A percentile compares a stretch with the other conserved stretches of the same genome.
phyloP scores from a whole-genome alignment of 1,140 invertebrate genomes.

The Branchinecta lindahli region DNA sequence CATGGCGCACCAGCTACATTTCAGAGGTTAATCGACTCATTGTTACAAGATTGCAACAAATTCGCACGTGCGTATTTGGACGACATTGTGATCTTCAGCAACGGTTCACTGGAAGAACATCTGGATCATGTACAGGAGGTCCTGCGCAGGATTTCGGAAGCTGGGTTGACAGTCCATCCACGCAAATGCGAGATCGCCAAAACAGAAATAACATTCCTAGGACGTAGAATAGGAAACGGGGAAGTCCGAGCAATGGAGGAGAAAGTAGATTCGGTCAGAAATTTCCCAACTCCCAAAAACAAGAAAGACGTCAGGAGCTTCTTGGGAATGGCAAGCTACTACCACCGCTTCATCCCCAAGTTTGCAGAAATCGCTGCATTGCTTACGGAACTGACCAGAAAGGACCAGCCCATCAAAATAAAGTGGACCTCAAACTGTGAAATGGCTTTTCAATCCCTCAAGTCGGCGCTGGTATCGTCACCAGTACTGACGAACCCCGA shows the following conservation, averaged over 20 bases:
- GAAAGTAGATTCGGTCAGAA: slow-evolving; percentile 23
- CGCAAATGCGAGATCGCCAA: slow-evolving; percentile 22
- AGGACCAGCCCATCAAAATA: slow-evolving; percentile 14
- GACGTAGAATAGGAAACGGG: slow-evolving; percentile 21
- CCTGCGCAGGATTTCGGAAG: slow-evolving; percentile 10
- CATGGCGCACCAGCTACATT: slow-evolving; percentile 20
- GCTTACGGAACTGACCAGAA: slow-evolving; percentile 23
- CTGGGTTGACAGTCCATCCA: slow-evolving; percentile 23
- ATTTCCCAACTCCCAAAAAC: slow-evolving; percentile 26
- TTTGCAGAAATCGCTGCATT: slow-evolving; percentile 26
- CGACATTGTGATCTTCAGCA: slow-evolving; percentile 30
- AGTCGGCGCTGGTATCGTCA: not conserved
- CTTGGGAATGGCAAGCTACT: slow-evolving; percentile 33
- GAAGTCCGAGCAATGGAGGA: slow-evolving; percentile 23
- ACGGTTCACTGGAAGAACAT: slow-evolving; percentile 14
- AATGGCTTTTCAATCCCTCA: not conserved
- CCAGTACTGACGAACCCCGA: slow-evolving; percentile 14
- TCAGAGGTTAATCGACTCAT: slow-evolving; percentile 11
- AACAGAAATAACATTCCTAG: slow-evolving; percentile 21
- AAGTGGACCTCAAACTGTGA: not conserved
- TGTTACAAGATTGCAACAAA: slow-evolving; percentile 17
- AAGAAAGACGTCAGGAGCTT: slow-evolving; percentile 32
- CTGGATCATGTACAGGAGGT: not conserved
- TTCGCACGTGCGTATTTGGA: slow-evolving; percentile 19
- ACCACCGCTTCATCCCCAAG: slow-evolving; percentile 29